phyloP scores from a whole-genome alignment of 2,113 vertebrate genomes.

The Larimichthys polyactis region DNA sequence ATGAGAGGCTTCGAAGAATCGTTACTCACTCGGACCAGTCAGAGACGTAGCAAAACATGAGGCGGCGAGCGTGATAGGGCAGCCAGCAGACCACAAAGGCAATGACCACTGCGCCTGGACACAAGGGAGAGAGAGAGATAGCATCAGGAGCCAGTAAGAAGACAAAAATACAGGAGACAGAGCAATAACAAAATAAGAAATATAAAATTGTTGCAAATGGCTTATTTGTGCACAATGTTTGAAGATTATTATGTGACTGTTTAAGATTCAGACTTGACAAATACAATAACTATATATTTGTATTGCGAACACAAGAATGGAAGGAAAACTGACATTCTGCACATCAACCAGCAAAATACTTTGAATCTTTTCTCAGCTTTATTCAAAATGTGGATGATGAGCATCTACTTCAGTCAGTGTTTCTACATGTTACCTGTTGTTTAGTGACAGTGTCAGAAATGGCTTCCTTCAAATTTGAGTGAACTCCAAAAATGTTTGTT shows the following conservation, averaged over 20 bases:
- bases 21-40: conserved; percentile 93
- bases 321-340: not conserved
- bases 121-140: not conserved
- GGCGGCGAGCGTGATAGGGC: conserved; percentile 93
- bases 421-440: too few species aligned
- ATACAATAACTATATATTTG: not conserved
- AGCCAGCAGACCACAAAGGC: conserved; percentile 98
- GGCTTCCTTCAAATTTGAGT: too few species aligned
- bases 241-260: not conserved
- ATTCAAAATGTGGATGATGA: too few species aligned
- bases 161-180: not conserved
- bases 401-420: too few species aligned
- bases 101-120: conserved; percentile 92
- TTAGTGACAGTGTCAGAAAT: too few species aligned
- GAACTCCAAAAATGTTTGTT: too few species aligned
- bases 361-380: too few species aligned
- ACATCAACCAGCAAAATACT: not conserved
- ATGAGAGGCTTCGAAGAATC: not conserved
- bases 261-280: not conserved
- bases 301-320: too few species aligned
- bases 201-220: not conserved
- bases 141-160: not conserved
- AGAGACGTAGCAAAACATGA: conserved; percentile 96
- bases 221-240: not conserved
- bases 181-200: not conserved